phyloP scores from a whole-genome alignment of 1,140 invertebrate species.

The Chironomus tepperi region DNA sequence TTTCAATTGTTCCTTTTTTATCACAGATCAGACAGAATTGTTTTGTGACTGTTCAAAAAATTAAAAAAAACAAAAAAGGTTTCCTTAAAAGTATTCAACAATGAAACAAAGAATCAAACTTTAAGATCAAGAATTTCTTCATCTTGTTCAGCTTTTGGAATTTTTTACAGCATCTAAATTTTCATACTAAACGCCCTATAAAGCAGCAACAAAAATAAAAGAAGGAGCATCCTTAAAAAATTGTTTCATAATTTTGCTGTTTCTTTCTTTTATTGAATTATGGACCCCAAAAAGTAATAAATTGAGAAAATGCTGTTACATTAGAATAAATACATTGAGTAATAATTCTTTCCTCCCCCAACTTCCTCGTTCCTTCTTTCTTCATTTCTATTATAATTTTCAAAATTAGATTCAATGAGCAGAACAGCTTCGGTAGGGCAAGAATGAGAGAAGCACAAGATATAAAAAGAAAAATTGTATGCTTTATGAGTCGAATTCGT shows the following conservation, averaged over 20 bases:
- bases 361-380: neutral
- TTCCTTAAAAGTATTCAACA: no score
- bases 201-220: neutral
- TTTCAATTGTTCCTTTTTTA: no score
- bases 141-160: neutral
- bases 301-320: neutral
- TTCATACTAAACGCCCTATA: neutral
- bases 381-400: no score
- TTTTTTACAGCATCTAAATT: neutral
- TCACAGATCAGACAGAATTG: no score
- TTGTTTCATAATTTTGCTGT: no score
- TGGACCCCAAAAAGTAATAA: neutral
- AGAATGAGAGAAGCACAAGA: no score
- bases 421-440: no score
- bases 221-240: no score
- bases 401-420: no score
- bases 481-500: neutral
- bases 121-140: neutral
- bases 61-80: no score
- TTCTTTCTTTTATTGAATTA: neutral
- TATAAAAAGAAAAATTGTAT: neutral
- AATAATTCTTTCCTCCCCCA: neutral
- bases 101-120: no score
- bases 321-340: neutral
- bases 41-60: no score